Percentiles rank a stretch among this genome's conserved stretches.
Evolutionary conservation across 2,888 invertebrate species (phyloP).

Genomic region (Prosapia bicincta): DNA sequence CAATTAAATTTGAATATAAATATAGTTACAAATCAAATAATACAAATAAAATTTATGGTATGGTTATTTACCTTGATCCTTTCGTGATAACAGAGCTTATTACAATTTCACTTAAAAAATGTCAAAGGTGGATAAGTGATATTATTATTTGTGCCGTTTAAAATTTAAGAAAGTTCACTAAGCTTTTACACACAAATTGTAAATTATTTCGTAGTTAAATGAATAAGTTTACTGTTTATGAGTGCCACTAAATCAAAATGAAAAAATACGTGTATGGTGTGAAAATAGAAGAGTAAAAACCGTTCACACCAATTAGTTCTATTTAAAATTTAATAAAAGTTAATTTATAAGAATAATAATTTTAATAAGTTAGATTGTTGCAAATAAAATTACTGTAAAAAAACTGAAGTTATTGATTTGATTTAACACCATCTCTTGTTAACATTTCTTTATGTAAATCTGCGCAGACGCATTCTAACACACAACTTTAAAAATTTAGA

Average conservation of each 20-base stretch:
- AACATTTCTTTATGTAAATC: not conserved
- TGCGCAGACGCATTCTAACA: conserved; percentile 8
- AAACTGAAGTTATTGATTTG: conserved; percentile 22
- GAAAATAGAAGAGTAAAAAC: not conserved
- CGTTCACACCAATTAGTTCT: not conserved
- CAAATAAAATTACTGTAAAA: conserved; percentile 3
- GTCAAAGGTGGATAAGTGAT: not conserved
- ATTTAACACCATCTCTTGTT: conserved; percentile 16
- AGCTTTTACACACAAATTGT: not conserved
- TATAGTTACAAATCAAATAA: too few relatives aligned
- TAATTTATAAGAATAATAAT: not conserved
- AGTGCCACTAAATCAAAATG: not conserved
- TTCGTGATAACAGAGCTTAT: conserved; percentile 34
- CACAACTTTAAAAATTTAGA: conserved; percentile 5
- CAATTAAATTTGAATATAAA: too few relatives aligned
- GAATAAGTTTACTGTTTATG: not conserved
- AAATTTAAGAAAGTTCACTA: not conserved
- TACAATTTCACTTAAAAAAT: not conserved
- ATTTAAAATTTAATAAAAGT: not conserved
- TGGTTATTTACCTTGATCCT: conserved; percentile 37
- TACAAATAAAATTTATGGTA: too few relatives aligned
- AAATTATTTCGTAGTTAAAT: not conserved
- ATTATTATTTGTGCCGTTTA: not conserved
- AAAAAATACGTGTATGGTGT: not conserved
- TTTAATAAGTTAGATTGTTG: not conserved